These are phyloP conservation scores for Zaprionus camerounensis DNA, from an alignment of 1,140 invertebrate genomes.

Conservation along the genomic window DNA sequence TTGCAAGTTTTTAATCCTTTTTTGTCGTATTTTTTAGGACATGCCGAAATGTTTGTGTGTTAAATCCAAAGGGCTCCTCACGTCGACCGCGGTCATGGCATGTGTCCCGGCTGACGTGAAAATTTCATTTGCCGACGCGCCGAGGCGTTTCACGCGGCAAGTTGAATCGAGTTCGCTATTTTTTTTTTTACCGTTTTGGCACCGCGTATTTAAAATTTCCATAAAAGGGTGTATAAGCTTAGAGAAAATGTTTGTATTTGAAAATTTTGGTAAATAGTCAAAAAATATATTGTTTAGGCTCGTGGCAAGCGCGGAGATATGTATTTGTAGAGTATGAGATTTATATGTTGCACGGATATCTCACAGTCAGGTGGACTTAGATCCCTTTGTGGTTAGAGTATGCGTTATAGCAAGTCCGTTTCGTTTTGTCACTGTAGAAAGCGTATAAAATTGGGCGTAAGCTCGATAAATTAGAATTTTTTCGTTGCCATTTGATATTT, in stretches of 20 bases:
- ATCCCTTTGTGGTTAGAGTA: slow-evolving; percentile 51
- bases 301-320: too few relatives aligned
- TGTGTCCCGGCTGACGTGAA: slow-evolving; percentile 63
- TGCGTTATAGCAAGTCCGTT: slow-evolving; percentile 20
- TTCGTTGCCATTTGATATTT: slow-evolving; percentile 18
- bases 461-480: slow-evolving; percentile 78
- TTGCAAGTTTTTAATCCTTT: slow-evolving; percentile 76
- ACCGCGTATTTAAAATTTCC: neutral
- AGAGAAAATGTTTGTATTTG: too few relatives aligned
- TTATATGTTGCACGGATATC: neutral
- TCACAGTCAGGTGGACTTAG: slow-evolving; percentile 18
- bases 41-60: slow-evolving; percentile 72
- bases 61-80: slow-evolving; percentile 58
- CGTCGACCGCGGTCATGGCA: slow-evolving; percentile 51
- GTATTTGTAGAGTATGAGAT: too few relatives aligned
- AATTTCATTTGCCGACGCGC: slow-evolving; percentile 72
- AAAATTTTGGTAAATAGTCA: too few relatives aligned
- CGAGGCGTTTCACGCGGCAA: slow-evolving; percentile 21
- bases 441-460: slow-evolving; percentile 72
- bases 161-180: slow-evolving; percentile 43
- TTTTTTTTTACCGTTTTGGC: slow-evolving; percentile 50
- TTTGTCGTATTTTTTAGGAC: slow-evolving; percentile 42
- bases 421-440: slow-evolving; percentile 52
- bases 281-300: too few relatives aligned
- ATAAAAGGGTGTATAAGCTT: neutral